These are phyloP conservation scores for Vanessa cardui DNA, from an alignment of 2,888 invertebrate species.

Conservation along the genomic window DNA sequence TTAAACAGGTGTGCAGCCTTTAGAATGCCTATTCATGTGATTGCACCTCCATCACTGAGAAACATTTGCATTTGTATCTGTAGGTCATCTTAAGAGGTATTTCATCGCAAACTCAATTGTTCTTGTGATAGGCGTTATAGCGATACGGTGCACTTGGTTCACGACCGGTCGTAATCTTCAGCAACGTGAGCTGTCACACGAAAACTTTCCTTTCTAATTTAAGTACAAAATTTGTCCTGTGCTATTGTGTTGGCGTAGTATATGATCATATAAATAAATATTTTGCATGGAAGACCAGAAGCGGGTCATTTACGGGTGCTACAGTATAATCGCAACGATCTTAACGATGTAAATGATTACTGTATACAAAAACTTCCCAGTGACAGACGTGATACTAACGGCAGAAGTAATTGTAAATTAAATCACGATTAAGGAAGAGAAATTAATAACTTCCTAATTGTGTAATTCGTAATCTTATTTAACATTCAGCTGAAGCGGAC, in stretches of 20 bases:
- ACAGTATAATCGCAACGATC: background rate
- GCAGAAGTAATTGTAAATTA: background rate
- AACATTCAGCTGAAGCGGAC: background rate
- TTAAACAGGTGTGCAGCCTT: conserved; percentile 29
- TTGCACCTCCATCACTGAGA: background rate
- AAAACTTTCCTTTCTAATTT: no score
- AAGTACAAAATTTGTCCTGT: no score
- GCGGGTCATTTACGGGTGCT: background rate
- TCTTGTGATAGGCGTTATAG: no score
- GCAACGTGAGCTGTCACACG: no score
- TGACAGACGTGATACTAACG: background rate
- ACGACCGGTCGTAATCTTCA: no score
- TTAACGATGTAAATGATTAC: conserved; percentile 4
- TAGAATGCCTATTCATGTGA: conserved; percentile 12
- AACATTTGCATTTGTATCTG: background rate
- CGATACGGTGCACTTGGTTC: no score
- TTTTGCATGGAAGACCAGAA: no score
- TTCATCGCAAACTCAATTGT: no score
- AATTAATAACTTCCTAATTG: conserved; percentile 13
- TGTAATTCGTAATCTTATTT: conserved; percentile 15
- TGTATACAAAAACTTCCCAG: background rate
- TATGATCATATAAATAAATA: no score
- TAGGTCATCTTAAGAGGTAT: no score
- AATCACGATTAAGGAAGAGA: conserved; percentile 3
- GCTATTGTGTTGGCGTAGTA: no score